phyloP scores from a whole-genome alignment of 2,113 vertebrate species.

The Ophthalmolycus amberensis region DNA sequence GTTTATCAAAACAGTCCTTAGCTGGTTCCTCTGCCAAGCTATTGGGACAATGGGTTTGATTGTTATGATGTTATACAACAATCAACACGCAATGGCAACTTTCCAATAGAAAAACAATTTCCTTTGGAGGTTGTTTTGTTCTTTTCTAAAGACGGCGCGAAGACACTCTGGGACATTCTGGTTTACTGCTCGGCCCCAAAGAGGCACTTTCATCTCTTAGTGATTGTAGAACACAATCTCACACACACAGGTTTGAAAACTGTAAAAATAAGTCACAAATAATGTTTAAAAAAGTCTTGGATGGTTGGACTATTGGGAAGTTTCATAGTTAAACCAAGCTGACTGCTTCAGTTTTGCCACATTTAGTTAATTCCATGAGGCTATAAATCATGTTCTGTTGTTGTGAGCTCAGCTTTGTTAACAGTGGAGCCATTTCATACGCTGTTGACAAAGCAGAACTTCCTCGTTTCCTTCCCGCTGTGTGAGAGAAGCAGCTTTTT shows the following conservation, averaged over 20 bases:
- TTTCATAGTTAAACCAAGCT: conserved; percentile 3
- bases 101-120: conserved; percentile 16
- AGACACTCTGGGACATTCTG: not conserved
- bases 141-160: not conserved
- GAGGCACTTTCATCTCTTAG: conserved; percentile 6
- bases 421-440: conserved; percentile 1
- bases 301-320: not conserved
- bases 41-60: not conserved
- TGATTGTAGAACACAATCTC: not conserved
- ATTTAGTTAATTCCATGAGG: not conserved
- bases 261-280: not conserved
- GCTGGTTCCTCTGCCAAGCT: not conserved
- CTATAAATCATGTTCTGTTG: not conserved
- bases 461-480: not conserved
- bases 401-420: not conserved
- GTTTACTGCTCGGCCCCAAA: not conserved
- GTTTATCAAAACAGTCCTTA: not conserved
- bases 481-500: not conserved
- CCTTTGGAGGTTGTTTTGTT: not conserved
- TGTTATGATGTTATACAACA: conserved; percentile 11
- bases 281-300: not conserved
- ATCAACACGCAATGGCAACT: conserved; percentile 15
- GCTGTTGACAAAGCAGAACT: not conserved
- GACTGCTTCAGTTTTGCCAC: not conserved
- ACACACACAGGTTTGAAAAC: not conserved